Evolutionary conservation across 2,797 vertebrate genomes (phyloP).

Genomic region (Myoxocephalus aenaeus): DNA sequence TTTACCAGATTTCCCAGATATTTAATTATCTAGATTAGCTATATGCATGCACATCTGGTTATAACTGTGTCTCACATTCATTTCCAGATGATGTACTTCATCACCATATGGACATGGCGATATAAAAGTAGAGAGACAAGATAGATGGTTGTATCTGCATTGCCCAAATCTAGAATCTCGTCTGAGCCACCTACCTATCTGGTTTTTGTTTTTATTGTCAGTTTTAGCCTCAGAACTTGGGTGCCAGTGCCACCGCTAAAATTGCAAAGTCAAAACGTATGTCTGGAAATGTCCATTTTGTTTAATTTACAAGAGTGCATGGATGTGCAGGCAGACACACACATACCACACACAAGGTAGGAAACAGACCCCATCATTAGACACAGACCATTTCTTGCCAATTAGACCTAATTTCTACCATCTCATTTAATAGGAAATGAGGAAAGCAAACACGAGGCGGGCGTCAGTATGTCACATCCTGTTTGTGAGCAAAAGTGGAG

Average conservation of each 20-base stretch:
- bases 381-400: constrained; percentile 59
- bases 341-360: constrained; percentile 8
- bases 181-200: background rate
- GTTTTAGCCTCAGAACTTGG: background rate
- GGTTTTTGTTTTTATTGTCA: background rate
- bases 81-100: background rate
- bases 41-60: background rate
- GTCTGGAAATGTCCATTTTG: background rate
- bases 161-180: background rate
- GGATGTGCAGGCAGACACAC: constrained; percentile 9
- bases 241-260: background rate
- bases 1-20: background rate
- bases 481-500: constrained; percentile 44
- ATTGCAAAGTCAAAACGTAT: background rate
- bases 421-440: constrained; percentile 58
- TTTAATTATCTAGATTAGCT: background rate
- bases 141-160: background rate
- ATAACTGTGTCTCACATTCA: background rate
- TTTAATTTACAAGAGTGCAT: constrained; percentile 1
- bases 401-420: constrained; percentile 56
- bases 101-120: background rate
- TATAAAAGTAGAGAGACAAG: background rate
- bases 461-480: constrained; percentile 57
- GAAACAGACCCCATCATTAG: constrained; percentile 56
- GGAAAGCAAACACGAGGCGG: constrained; percentile 48